Conservation (phyloP, 2,888 invertebrate species). For the Ctena decussata region DNA sequence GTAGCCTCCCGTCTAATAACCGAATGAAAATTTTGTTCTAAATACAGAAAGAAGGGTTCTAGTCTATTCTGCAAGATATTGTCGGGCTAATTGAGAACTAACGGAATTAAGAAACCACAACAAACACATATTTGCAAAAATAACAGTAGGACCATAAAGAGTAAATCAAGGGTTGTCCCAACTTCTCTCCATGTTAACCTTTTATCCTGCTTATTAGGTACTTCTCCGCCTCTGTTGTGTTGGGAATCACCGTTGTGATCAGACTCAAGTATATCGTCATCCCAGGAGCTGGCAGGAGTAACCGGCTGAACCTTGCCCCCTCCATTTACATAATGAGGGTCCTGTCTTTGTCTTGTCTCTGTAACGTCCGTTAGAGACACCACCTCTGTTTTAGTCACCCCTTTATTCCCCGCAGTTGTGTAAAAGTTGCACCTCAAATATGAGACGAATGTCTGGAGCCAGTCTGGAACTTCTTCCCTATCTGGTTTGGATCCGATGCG, state of each 20-base stretch:
- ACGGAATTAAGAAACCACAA: neutral
- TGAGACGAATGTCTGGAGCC: neutral
- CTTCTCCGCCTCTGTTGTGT: neutral
- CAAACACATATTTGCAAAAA: neutral
- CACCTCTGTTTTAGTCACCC: neutral
- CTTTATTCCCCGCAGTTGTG: neutral
- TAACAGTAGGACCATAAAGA: neutral
- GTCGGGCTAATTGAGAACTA: neutral
- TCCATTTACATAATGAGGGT: neutral
- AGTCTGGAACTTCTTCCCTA: neutral
- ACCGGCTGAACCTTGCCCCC: neutral
- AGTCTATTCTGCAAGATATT: too few species aligned
- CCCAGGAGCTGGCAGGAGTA: neutral
- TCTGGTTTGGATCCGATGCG: neutral
- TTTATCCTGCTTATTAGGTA: neutral
- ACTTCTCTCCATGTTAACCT: neutral
- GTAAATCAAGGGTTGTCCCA: neutral
- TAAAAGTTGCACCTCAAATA: neutral
- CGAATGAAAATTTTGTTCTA: too few species aligned
- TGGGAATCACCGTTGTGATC: neutral
- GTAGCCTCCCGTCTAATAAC: too few species aligned
- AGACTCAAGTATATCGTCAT: neutral
- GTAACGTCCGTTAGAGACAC: neutral
- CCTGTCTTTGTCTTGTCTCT: neutral
- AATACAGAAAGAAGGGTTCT: too few species aligned